These are phyloP conservation scores for Globicephala melas DNA, from an alignment of 2,113 vertebrate genomes.

Conservation along the genomic window DNA sequence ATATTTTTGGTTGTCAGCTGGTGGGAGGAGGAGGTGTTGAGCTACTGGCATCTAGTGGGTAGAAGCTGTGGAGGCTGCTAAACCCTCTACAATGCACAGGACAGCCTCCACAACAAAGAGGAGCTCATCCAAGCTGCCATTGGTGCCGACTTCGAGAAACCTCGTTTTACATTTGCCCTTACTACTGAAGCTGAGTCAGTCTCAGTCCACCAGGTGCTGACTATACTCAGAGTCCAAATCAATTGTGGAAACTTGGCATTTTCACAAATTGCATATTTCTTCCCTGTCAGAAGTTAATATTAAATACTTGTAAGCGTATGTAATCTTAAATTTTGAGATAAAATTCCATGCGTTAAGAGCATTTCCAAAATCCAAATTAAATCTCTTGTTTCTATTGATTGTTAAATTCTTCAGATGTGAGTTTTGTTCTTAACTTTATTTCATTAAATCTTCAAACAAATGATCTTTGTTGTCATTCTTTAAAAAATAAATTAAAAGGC, in stretches of 20 bases:
- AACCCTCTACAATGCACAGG: not conserved
- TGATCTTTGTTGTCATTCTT: not conserved
- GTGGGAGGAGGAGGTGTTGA: not conserved
- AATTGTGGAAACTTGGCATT: not conserved
- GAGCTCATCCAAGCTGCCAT: not conserved
- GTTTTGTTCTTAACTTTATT: slow-evolving; percentile 23
- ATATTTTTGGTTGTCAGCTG: not conserved
- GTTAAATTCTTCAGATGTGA: slow-evolving; percentile 16
- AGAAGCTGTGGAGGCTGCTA: not conserved
- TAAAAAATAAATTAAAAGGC: not conserved
- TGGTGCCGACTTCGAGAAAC: not conserved
- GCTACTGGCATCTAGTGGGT: not conserved
- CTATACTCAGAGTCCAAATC: not conserved
- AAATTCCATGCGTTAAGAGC: not conserved
- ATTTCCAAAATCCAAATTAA: not conserved
- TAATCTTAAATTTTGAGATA: slow-evolving; percentile 31
- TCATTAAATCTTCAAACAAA: slow-evolving; percentile 26
- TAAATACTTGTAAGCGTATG: slow-evolving; percentile 5
- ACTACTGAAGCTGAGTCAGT: not conserved
- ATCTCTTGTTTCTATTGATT: not conserved
- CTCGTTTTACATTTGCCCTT: not conserved
- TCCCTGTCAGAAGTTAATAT: slow-evolving; percentile 20
- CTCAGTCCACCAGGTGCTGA: not conserved
- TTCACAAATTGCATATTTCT: slow-evolving; percentile 24
- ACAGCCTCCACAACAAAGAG: not conserved